phyloP scores from a whole-genome alignment of 1,140 invertebrate genomes.

The Ooceraea biroi region DNA sequence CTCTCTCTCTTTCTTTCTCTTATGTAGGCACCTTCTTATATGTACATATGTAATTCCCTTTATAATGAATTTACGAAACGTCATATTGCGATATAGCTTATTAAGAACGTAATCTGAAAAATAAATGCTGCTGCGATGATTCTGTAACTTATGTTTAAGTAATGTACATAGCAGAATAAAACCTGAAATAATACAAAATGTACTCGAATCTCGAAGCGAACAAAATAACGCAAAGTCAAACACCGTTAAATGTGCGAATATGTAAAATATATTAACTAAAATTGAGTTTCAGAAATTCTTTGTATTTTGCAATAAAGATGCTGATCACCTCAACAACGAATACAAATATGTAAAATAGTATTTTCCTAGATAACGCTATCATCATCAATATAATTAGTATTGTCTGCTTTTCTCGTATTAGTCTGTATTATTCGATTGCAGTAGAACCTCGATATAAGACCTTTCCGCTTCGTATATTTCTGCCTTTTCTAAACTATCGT shows the following conservation, averaged over 20 bases:
- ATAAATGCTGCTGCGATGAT: slow-evolving; percentile 3
- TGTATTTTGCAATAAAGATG: neutral
- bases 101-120: slow-evolving; percentile 42
- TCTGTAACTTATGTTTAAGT: neutral
- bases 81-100: slow-evolving; percentile 60
- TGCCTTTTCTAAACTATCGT: too few species aligned
- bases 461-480: too few species aligned
- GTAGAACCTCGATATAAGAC: too few species aligned
- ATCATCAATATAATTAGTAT: too few species aligned
- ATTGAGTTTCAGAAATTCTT: neutral
- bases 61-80: slow-evolving; percentile 7
- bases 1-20: neutral
- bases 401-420: too few species aligned
- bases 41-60: slow-evolving; percentile 64
- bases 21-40: slow-evolving; percentile 76
- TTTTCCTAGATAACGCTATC: too few species aligned
- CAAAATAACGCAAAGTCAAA: slow-evolving; percentile 12
- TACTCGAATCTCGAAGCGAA: slow-evolving; percentile 28
- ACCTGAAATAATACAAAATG: slow-evolving; percentile 11
- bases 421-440: too few species aligned
- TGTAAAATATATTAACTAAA: slow-evolving; percentile 21
- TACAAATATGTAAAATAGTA: neutral
- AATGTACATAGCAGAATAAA: neutral
- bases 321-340: slow-evolving; percentile 17
- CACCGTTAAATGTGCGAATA: neutral